These are phyloP conservation scores for Elegia similella DNA, from an alignment of 2,888 invertebrate species.

Conservation along the genomic window DNA sequence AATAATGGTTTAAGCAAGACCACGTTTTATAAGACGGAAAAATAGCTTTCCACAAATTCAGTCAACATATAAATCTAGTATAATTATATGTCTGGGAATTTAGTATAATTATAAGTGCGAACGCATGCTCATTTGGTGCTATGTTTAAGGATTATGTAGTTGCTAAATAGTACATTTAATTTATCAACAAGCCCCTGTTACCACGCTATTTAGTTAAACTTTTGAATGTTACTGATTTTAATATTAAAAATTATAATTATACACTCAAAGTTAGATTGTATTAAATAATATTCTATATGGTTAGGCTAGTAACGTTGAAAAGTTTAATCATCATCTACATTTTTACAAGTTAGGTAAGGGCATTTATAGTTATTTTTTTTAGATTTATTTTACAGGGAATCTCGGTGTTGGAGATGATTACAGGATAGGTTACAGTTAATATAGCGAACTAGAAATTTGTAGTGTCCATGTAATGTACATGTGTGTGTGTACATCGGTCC, in stretches of 20 bases:
- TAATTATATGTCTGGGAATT: background rate
- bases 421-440: conserved; percentile 42
- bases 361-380: background rate
- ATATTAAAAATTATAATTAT: background rate
- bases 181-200: conserved; percentile 25
- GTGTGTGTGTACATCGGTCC: conserved; percentile 21
- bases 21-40: background rate
- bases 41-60: background rate
- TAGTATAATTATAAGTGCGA: conserved; percentile 40
- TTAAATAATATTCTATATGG: background rate
- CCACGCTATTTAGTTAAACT: conserved; percentile 6
- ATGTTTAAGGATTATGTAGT: conserved; percentile 41
- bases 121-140: conserved; percentile 75
- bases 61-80: background rate
- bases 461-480: conserved; percentile 31
- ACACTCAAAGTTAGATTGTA: background rate
- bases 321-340: conserved; percentile 7
- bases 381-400: conserved; percentile 20
- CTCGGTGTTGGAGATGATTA: conserved; percentile 32
- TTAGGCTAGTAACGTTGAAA: conserved; percentile 8
- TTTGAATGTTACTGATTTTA: conserved; percentile 7
- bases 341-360: conserved; percentile 12
- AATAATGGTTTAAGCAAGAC: too few species aligned
- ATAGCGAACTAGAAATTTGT: conserved; percentile 36
- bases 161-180: conserved; percentile 40